These are phyloP conservation scores for Neodon shergylaensis DNA, from an alignment of 2,113 vertebrate genomes.

Conservation along the genomic window DNA sequence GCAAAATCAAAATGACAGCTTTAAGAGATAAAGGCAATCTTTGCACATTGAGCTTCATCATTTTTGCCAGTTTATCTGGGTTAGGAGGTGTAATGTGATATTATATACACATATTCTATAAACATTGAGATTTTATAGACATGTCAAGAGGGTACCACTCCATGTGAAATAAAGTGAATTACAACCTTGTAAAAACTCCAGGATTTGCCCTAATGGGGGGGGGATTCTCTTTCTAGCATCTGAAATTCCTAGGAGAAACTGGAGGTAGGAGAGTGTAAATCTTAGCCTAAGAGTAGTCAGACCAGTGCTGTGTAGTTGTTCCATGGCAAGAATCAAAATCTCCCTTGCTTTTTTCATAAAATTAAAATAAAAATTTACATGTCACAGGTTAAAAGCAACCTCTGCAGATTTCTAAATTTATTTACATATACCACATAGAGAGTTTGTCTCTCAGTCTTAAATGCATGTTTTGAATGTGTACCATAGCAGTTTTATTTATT, in stretches of 20 bases:
- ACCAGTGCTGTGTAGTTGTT: conserved; percentile 75
- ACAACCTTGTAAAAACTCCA: conserved; percentile 82
- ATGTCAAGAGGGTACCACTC: conserved; percentile 81
- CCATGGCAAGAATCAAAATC: conserved; percentile 73
- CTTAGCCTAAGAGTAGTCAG: conserved; percentile 77
- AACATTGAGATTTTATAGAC: conserved; percentile 85
- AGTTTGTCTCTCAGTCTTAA: conserved; percentile 33
- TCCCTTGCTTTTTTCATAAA: conserved; percentile 80
- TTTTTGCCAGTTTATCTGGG: conserved; percentile 82
- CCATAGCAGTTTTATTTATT: conserved; percentile 22
- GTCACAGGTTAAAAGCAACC: conserved; percentile 77
- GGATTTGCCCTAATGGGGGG: conserved; percentile 77
- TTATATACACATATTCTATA: conserved; percentile 84
- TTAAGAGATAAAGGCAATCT: conserved; percentile 86
- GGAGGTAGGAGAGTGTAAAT: conserved; percentile 75
- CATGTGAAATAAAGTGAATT: conserved; percentile 85
- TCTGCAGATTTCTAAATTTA: conserved; percentile 70
- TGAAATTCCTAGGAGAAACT: conserved; percentile 53
- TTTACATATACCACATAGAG: neutral
- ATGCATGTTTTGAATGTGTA: conserved; percentile 4
- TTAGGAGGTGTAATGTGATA: conserved; percentile 85
- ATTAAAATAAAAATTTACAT: conserved; percentile 75
- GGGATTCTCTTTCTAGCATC: conserved; percentile 51
- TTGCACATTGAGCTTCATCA: conserved; percentile 82
- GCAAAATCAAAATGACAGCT: conserved; percentile 87